A percentile compares a stretch with the other conserved stretches of the same genome.
phyloP scores from a whole-genome alignment of 2,888 invertebrate genomes.

The Leptopilina syphax region DNA sequence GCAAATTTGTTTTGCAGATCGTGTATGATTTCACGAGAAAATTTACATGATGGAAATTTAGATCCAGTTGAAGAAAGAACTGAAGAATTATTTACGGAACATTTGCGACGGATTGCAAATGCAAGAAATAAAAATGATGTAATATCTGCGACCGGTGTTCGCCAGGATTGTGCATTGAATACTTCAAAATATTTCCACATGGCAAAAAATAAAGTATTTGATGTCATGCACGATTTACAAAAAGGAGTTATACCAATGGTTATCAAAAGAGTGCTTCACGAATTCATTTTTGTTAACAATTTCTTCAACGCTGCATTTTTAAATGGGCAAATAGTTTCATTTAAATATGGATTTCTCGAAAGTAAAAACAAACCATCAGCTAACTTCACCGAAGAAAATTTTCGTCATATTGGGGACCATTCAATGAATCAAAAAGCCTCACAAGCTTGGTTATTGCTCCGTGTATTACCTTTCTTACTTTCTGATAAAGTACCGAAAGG shows the following conservation, averaged over 20 bases:
- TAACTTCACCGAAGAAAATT: slow-evolving; percentile 51
- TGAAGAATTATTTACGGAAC: slow-evolving; percentile 43
- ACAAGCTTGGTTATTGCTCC: slow-evolving; percentile 49
- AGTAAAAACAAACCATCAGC: slow-evolving; percentile 50
- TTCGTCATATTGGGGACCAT: slow-evolving; percentile 47
- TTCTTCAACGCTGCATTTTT: slow-evolving; percentile 40
- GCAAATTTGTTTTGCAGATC: slow-evolving; percentile 48
- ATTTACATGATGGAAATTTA: slow-evolving; percentile 40
- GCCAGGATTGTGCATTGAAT: slow-evolving; percentile 46
- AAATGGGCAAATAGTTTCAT: slow-evolving; percentile 43
- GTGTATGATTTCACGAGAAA: slow-evolving; percentile 43
- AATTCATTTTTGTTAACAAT: slow-evolving; percentile 30
- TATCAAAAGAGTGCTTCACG: slow-evolving; percentile 46
- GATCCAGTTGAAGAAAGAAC: slow-evolving; percentile 42
- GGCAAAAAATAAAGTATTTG: slow-evolving; percentile 47
- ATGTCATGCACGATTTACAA: slow-evolving; percentile 47
- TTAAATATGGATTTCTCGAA: slow-evolving; percentile 44
- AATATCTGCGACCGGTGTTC: slow-evolving; percentile 44
- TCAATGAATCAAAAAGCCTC: slow-evolving; percentile 52
- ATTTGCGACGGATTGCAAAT: slow-evolving; percentile 33
- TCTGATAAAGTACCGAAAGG: slow-evolving; percentile 45
- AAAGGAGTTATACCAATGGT: slow-evolving; percentile 53
- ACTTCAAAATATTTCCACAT: slow-evolving; percentile 12
- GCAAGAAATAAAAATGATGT: slow-evolving; percentile 24
- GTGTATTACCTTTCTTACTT: slow-evolving; percentile 51